Evolutionary conservation across 2,888 invertebrate genomes (phyloP), one percentile per base, ranked within the genome.

Genomic region (Cenopis cana): DNA sequence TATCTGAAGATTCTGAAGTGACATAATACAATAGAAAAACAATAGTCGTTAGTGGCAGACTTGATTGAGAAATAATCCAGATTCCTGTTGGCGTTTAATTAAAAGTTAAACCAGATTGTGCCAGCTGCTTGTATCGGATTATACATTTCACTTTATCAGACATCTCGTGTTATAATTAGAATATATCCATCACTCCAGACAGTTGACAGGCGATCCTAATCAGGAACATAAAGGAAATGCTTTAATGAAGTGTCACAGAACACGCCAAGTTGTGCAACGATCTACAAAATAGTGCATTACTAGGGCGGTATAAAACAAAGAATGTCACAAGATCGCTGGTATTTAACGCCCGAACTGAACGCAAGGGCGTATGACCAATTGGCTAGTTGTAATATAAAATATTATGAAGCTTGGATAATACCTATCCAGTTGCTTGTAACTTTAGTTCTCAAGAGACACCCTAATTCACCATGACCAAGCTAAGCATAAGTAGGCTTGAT

Each of bases 181-280:
- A 41, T 66, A 18, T 18, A 61, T 41, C 50, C 57, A 18, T 64
- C 56, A 56, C 17, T 49, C 52, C 10, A 33, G 61, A 36, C 61
- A 59, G 50, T 11, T 57, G 64, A 69, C 69, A 65, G 41, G 41
- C 24, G 64, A 69, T 69, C 20, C 20, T 41, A 57, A 69, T 69
- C 64, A 12, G 65, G 52, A 59, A 69, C 64, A 55, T 50, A 29
- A 24, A 41, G 52, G 57, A 59, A 65, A 70, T 62, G 49, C n/a
- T 62, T 36, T 62, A 62, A 64, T 41, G 50, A 64, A 50, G 33
- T 46, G 68, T 49, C 64, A 64, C 29, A 12, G 12, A 36, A 11
- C 54, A 49, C 46, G 69, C 41, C 11, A n/a, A 3, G 61, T 71
- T 71, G 20, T 66, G 56, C 71, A 67, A 71, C 61, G 55, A 55